phyloP scores from a whole-genome alignment of 1,140 invertebrate genomes.

The Lithobius niger region DNA sequence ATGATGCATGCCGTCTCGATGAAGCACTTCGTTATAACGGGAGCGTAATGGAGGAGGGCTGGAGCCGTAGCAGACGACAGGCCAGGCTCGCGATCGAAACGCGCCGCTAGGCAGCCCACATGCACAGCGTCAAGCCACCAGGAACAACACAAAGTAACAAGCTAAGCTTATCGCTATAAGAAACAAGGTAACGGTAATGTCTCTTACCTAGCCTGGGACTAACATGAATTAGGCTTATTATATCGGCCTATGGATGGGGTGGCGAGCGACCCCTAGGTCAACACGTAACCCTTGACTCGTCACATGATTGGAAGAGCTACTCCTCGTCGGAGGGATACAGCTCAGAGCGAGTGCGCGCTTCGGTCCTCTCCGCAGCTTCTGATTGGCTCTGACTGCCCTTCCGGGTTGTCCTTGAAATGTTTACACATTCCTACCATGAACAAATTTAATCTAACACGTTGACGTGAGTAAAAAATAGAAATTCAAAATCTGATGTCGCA shows the following conservation, averaged over 20 bases:
- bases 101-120: too few relatives aligned
- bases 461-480: conserved; percentile 25
- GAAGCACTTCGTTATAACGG: too few relatives aligned
- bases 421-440: conserved; percentile 24
- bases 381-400: conserved; percentile 24
- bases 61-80: too few relatives aligned
- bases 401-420: conserved; percentile 24
- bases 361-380: conserved; percentile 12
- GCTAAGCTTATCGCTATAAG: too few relatives aligned
- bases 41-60: too few relatives aligned
- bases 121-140: too few relatives aligned
- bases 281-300: conserved; percentile 5
- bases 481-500: conserved; percentile 25
- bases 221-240: not conserved
- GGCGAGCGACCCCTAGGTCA: conserved; percentile 4
- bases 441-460: conserved; percentile 27
- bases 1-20: too few relatives aligned
- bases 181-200: too few relatives aligned
- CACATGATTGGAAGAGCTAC: conserved; percentile 6
- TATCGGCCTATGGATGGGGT: not conserved
- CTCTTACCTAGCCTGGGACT: not conserved
- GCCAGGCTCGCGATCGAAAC: too few relatives aligned
- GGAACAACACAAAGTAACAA: too few relatives aligned
- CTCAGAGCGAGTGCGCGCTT: conserved; percentile 7
- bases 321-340: conserved; percentile 6